Evolutionary conservation across 2,797 vertebrate genomes (phyloP).

Genomic region (Apogon talboti): DNA sequence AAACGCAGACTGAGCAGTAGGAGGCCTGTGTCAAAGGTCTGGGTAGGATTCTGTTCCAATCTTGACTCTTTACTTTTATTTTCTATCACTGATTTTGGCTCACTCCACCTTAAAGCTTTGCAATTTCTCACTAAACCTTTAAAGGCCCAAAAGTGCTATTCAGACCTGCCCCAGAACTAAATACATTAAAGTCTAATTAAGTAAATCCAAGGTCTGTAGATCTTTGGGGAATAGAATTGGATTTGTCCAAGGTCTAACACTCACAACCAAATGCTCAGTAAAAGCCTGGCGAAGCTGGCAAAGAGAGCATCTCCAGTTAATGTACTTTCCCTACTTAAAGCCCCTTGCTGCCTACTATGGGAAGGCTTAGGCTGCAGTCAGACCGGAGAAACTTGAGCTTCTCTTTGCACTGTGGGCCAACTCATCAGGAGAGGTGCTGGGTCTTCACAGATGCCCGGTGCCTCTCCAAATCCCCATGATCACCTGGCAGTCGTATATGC

Average conservation of each 20-base stretch:
- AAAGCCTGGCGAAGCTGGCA: constrained; percentile 48
- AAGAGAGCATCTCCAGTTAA: constrained; percentile 40
- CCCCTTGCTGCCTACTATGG: constrained; percentile 47
- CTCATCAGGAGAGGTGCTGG: constrained; percentile 60
- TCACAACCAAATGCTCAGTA: constrained; percentile 32
- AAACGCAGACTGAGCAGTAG: no score
- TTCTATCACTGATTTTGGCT: no score
- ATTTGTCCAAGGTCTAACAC: constrained; percentile 42
- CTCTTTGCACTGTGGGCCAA: constrained; percentile 34
- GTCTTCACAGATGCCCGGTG: constrained; percentile 49
- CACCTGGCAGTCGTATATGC: constrained; percentile 49
- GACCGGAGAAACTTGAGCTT: constrained; percentile 53
- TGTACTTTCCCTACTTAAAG: constrained; percentile 53
- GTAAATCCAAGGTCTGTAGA: no score
- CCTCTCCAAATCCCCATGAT: constrained; percentile 59
- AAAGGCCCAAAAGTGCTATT: no score
- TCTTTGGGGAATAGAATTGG: background rate
- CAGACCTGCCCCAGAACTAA: background rate
- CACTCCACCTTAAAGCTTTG: no score
- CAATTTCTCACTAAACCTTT: no score
- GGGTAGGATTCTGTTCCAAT: no score
- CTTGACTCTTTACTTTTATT: no score
- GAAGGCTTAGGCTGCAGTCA: constrained; percentile 49
- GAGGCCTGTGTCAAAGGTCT: no score
- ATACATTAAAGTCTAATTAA: constrained; percentile 44